phyloP scores from a whole-genome alignment of 1,140 invertebrate genomes.

The Cyclargus thomasi region DNA sequence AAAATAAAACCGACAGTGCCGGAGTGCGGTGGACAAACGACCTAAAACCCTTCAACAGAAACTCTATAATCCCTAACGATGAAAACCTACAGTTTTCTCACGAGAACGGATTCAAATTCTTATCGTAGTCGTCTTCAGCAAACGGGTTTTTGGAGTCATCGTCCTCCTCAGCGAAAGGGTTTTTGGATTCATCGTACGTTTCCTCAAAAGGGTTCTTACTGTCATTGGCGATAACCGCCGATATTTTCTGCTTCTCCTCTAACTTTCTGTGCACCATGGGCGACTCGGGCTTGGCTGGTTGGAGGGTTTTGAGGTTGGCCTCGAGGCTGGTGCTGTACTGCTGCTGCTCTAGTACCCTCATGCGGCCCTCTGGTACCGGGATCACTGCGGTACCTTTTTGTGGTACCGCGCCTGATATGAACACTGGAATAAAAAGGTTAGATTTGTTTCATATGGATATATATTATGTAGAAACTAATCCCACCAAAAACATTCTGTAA shows the following conservation, averaged over 20 bases:
- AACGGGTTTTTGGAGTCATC: conserved; percentile 22
- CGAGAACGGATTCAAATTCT: conserved; percentile 81
- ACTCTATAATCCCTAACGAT: too few species aligned
- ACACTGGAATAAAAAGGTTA: conserved; percentile 42
- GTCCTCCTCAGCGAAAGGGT: conserved; percentile 73
- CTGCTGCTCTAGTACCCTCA: conserved; percentile 71
- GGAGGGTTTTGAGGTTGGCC: conserved; percentile 72
- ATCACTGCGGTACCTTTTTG: conserved; percentile 58
- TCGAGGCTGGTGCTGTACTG: conserved; percentile 78
- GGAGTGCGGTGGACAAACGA: too few species aligned
- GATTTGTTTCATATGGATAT: not conserved
- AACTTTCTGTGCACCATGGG: conserved; percentile 29
- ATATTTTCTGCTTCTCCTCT: conserved; percentile 51
- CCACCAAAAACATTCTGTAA: too few species aligned
- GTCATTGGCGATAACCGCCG: conserved; percentile 60
- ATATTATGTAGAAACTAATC: too few species aligned
- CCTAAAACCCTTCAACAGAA: too few species aligned
- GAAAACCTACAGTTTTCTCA: conserved; percentile 37
- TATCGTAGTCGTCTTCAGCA: conserved; percentile 77
- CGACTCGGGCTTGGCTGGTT: conserved; percentile 41
- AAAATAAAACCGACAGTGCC: too few species aligned
- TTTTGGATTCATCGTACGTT: conserved; percentile 77
- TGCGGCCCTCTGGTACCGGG: conserved; percentile 72
- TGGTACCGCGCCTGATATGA: conserved; percentile 43
- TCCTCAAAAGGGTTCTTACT: conserved; percentile 77